Conservation (phyloP, 2,797 vertebrate genomes). For the Enteromius argenteus region DNA sequence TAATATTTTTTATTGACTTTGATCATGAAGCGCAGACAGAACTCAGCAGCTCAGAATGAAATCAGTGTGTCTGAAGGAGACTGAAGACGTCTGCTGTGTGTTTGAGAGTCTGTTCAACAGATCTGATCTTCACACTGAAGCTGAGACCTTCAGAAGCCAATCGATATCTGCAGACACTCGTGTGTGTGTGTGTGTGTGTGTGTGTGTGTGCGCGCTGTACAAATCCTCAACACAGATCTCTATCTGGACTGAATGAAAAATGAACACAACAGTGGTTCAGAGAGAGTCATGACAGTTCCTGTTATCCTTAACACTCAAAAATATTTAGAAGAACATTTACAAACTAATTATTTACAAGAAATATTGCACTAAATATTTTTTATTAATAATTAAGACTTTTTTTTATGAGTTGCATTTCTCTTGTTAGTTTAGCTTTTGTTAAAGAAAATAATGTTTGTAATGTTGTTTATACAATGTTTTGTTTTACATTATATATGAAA, state of each 20-base stretch:
- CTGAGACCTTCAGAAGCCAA: constrained; percentile 70
- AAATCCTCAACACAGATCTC: background rate
- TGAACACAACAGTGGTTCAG: background rate
- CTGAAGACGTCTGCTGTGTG: background rate
- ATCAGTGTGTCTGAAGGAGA: background rate
- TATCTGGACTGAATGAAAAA: background rate
- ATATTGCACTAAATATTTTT: too few species aligned
- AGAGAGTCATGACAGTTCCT: background rate
- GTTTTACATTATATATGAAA: too few species aligned
- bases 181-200: too few species aligned
- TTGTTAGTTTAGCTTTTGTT: too few species aligned
- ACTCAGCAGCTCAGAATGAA: background rate
- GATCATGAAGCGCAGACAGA: background rate
- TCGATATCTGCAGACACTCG: constrained; percentile 72
- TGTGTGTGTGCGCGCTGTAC: too few species aligned
- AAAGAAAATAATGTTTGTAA: too few species aligned
- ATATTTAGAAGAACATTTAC: too few species aligned
- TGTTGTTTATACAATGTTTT: too few species aligned
- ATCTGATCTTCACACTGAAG: constrained; percentile 27
- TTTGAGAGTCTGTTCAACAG: constrained; percentile 28
- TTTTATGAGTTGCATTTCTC: too few species aligned
- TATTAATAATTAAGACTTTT: too few species aligned
- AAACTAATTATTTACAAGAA: too few species aligned
- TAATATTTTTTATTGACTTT: background rate
- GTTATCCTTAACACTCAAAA: background rate